These are phyloP conservation scores for Balaenoptera acutorostrata DNA, from an alignment of 2,113 vertebrate genomes.

Conservation along the genomic window DNA sequence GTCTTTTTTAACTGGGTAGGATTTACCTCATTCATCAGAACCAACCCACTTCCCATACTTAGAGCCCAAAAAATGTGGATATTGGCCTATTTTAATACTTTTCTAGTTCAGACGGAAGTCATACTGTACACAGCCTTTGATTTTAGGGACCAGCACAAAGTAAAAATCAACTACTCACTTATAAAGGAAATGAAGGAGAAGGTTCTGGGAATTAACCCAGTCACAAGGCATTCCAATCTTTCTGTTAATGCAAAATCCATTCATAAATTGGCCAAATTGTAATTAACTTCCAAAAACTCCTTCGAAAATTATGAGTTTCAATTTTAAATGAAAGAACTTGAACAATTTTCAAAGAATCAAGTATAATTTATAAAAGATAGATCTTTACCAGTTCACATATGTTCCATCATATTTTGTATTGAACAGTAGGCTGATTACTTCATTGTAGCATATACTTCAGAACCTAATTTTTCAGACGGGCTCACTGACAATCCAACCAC, in stretches of 20 bases:
- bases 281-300: constrained; percentile 40
- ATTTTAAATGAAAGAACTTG: constrained; percentile 37
- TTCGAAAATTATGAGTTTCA: constrained; percentile 21
- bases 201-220: constrained; percentile 30
- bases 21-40: constrained; percentile 17
- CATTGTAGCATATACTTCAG: not conserved
- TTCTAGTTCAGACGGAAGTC: constrained; percentile 11
- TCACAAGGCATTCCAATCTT: constrained; percentile 27
- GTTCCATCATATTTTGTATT: not conserved
- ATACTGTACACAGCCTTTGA: constrained; percentile 31
- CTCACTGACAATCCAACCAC: constrained; percentile 4
- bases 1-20: not conserved
- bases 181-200: not conserved
- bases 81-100: constrained; percentile 25
- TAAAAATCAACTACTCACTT: constrained; percentile 64
- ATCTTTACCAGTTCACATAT: constrained; percentile 4
- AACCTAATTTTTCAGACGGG: constrained; percentile 3
- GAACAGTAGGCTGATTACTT: not conserved
- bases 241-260: constrained; percentile 59
- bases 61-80: not conserved
- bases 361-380: constrained; percentile 4
- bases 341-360: constrained; percentile 38
- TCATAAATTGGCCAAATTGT: constrained; percentile 56
- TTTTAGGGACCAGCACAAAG: constrained; percentile 69
- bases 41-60: not conserved